Evolutionary conservation across 2,113 vertebrate genomes (phyloP).

Genomic region (Macaca nemestrina): DNA sequence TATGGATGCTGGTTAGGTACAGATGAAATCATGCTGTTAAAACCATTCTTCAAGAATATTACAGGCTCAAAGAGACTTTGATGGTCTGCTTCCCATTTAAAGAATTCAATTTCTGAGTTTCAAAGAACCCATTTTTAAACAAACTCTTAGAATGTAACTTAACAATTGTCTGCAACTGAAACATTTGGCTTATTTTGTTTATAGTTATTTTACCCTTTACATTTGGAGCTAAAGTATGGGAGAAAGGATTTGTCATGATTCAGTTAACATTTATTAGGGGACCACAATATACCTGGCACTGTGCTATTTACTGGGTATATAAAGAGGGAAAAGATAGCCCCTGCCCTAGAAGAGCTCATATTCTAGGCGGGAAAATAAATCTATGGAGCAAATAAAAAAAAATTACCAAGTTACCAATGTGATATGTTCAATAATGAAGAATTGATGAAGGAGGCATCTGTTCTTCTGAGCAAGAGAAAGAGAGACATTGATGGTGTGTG

Average conservation of each 20-base stretch:
- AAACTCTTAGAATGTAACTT: background rate
- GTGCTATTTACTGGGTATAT: background rate
- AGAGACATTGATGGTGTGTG: background rate
- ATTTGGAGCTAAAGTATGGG: conserved; percentile 34
- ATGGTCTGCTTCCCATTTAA: background rate
- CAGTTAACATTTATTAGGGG: conserved; percentile 38
- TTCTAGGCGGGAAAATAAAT: conserved; percentile 50
- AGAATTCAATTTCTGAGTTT: conserved; percentile 21
- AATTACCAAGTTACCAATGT: conserved; percentile 48
- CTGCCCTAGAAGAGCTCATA: conserved; percentile 7
- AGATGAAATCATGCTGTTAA: background rate
- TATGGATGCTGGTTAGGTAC: conserved; percentile 19
- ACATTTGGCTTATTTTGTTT: conserved; percentile 46
- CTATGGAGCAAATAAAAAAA: conserved; percentile 68
- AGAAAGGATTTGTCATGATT: conserved; percentile 12
- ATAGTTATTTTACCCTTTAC: conserved; percentile 41
- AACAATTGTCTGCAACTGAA: background rate
- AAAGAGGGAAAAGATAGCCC: conserved; percentile 34
- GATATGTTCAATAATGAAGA: conserved; percentile 33
- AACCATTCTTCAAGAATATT: background rate
- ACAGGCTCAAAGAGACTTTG: background rate
- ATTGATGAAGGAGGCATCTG: conserved; percentile 11
- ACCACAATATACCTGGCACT: conserved; percentile 25
- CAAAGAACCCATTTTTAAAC: conserved; percentile 47
- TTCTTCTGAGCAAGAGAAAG: background rate